Percentiles rank a stretch among this genome's conserved stretches.
phyloP scores from a whole-genome alignment of 35 echinoderm and acorn worm genomes.

The Heliocidaris tuberculata region DNA sequence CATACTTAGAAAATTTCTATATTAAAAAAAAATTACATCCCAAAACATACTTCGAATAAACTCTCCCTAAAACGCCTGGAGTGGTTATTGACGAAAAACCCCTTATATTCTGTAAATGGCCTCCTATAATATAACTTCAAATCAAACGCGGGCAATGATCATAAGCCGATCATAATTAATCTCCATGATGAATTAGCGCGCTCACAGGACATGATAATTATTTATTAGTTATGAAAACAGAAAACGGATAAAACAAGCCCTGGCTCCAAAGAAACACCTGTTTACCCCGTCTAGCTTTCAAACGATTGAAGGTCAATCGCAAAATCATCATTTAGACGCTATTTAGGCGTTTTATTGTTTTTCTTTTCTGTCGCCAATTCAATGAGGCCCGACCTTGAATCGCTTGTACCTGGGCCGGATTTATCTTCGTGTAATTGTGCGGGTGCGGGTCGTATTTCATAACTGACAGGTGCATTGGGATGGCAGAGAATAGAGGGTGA shows the following conservation, averaged over 20 bases:
- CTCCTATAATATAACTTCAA: neutral
- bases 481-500: neutral
- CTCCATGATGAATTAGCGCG: neutral
- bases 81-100: neutral
- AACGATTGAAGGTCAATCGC: neutral
- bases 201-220: constrained; percentile 10
- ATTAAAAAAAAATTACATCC: neutral
- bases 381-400: neutral
- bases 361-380: constrained; percentile 9
- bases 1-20: neutral
- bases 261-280: constrained; percentile 14
- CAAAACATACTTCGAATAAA: neutral
- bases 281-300: neutral
- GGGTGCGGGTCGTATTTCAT: neutral
- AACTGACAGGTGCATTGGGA: neutral
- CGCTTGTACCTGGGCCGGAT: neutral
- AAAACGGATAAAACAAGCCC: neutral
- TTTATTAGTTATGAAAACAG: constrained; percentile 21
- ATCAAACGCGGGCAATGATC: neutral
- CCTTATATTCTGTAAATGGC: neutral
- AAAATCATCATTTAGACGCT: constrained; percentile 16
- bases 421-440: neutral
- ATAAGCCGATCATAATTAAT: neutral
- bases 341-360: constrained; percentile 18
- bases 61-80: neutral